Evolutionary conservation across 2,113 vertebrate genomes (phyloP), one percentile per base, ranked within the genome.

Genomic region (Ageneiosus marmoratus): DNA sequence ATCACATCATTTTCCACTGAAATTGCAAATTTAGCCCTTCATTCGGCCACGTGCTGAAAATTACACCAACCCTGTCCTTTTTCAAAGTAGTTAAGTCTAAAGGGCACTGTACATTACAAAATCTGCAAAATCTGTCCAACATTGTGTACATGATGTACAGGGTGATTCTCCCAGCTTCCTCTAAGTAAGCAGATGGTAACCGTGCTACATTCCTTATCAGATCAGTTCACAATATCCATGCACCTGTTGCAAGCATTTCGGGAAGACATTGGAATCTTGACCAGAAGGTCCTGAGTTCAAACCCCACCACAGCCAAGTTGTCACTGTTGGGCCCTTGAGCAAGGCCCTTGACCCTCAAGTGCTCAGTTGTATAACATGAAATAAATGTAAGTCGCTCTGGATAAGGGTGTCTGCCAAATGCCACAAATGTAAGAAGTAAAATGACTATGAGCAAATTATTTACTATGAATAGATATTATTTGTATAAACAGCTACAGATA

Each of bases 1-100:
- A 84, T 75, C 41, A 67, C 60, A 83, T 77, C 60, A 80, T 84
- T 84, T 88, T 78, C 83, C 77, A 78, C 76, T 72, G 72, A 41
- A 48, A 70, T 69, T 15, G 32, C 51, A 51, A 24, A 46, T 37
- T 55, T 77, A n/a, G 58, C 27, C 27, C 77, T 46, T 79, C 51
- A 86, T 53, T 74, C 37, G 53, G n/a, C 34, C 29, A 41, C n/a
- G 62, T 51, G 15, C 41, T 53, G 4, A 29, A 20, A 51, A 53
- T 75, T 32, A 75, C 11, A 51, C 1, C 16, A 75, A 29, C 15
- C 8, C 4, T 7, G 5, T 27, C 44, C 12, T 22, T 15, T n/a
- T 53, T 69, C 32, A 76, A 10, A 65, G 46, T 48, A 67, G 44
- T 56, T 58, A 62, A n/a, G 69, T 51, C 50, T 34, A 65, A 79